Evolutionary conservation across 2,888 invertebrate species (phyloP).

Genomic region (Lasioglossum malachurum): DNA sequence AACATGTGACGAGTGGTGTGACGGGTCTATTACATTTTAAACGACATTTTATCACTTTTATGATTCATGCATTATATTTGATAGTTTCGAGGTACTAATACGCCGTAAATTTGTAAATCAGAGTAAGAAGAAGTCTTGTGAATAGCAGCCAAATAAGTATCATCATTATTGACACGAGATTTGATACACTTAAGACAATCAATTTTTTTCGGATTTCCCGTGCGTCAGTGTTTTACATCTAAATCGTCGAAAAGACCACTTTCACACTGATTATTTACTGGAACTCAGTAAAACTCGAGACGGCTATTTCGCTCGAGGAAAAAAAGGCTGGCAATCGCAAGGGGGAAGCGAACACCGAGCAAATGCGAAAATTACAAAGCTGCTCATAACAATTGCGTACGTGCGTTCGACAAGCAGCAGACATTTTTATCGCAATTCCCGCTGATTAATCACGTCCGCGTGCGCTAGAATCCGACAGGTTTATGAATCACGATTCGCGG

Average conservation of each 20-base stretch:
- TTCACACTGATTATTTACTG: not conserved
- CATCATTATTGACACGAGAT: no score
- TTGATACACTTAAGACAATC: no score
- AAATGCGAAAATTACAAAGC: not conserved
- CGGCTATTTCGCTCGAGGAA: not conserved
- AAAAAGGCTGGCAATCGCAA: not conserved
- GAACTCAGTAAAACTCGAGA: no score
- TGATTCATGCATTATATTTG: not conserved
- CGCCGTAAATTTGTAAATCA: not conserved
- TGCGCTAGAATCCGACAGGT: slow-evolving; percentile 56
- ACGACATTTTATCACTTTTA: not conserved
- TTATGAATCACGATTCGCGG: slow-evolving; percentile 63
- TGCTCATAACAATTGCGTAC: slow-evolving; percentile 38
- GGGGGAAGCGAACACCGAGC: not conserved
- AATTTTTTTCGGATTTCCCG: no score
- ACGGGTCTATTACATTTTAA: not conserved
- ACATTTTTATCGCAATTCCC: slow-evolving; percentile 40
- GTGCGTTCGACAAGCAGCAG: slow-evolving; percentile 18
- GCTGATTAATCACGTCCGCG: slow-evolving; percentile 66
- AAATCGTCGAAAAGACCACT: not conserved
- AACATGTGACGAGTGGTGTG: not conserved
- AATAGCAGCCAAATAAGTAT: no score
- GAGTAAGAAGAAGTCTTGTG: no score
- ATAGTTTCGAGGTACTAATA: not conserved
- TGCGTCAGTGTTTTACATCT: no score